Conservation (phyloP, 2,113 vertebrate species). For the Piaya cayana region DNA sequence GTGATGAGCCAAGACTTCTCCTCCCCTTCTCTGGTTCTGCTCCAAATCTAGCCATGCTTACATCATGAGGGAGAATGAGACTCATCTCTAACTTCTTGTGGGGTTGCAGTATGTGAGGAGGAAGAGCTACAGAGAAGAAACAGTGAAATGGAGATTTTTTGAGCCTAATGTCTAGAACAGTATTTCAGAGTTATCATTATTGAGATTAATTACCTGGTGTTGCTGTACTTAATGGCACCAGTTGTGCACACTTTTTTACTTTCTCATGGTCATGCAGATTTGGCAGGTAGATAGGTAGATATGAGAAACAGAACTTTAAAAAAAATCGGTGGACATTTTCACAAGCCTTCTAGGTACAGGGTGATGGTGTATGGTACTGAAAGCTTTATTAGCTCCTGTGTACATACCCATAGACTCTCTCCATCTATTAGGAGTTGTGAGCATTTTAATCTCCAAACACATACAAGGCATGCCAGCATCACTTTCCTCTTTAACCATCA, state of each 20-base stretch:
- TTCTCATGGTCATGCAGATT: not conserved
- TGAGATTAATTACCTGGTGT: not conserved
- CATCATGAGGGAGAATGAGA: not conserved
- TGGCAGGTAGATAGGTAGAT: not conserved
- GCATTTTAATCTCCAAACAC: not conserved
- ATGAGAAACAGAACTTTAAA: not conserved
- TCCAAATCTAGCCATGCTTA: not conserved
- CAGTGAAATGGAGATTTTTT: not conserved
- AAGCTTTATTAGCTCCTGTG: not conserved
- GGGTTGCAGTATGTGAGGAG: not conserved
- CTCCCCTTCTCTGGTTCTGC: not conserved
- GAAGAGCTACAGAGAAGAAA: not conserved
- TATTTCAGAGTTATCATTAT: not conserved
- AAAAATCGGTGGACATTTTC: not conserved
- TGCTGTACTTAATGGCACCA: not conserved
- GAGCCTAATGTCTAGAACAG: not conserved
- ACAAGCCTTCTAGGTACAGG: not conserved
- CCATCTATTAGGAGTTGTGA: not conserved
- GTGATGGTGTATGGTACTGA: not conserved
- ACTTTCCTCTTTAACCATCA: not conserved
- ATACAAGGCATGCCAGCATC: not conserved
- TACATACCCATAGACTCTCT: not conserved
- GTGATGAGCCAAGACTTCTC: not conserved
- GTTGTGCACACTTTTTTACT: not conserved
- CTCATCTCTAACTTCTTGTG: not conserved